A percentile compares a stretch with the other conserved stretches of the same genome.
These are phyloP conservation scores for Antheraea pernyi DNA, from an alignment of 1,140 invertebrate genomes.

Conservation along the genomic window DNA sequence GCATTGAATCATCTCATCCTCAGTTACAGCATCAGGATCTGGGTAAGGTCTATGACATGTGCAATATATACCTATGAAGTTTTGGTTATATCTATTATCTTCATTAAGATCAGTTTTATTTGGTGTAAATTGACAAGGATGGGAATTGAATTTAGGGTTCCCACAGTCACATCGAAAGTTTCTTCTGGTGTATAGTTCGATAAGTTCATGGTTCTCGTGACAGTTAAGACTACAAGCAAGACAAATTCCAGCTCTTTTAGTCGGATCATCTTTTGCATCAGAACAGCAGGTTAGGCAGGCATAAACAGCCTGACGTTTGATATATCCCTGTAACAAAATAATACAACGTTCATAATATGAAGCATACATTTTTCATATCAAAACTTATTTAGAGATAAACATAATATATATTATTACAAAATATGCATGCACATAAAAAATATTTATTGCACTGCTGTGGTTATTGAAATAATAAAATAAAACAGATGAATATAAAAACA, in stretches of 20 bases:
- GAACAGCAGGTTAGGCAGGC: conserved; percentile 94
- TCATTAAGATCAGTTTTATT: conserved; percentile 86
- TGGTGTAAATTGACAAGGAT: conserved; percentile 86
- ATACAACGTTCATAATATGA: not conserved
- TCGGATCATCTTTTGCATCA: conserved; percentile 78
- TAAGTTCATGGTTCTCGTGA: conserved; percentile 96
- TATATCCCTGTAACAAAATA: conserved; percentile 89
- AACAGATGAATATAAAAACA: too few species aligned
- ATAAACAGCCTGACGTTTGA: conserved; percentile 96
- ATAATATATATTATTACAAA: too few species aligned
- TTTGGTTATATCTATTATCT: conserved; percentile 95
- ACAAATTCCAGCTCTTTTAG: conserved; percentile 91
- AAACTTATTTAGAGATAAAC: too few species aligned
- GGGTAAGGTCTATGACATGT: conserved; percentile 96
- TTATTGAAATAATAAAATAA: too few species aligned
- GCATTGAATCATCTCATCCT: conserved; percentile 98
- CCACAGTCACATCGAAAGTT: conserved; percentile 99
- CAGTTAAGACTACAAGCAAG: conserved; percentile 96
- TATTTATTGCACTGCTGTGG: too few species aligned
- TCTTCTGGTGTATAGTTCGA: conserved; percentile 98
- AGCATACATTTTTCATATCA: too few species aligned
- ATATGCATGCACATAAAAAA: too few species aligned
- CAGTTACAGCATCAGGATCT: conserved; percentile 88
- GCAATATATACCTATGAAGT: conserved; percentile 96
- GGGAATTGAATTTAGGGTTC: conserved; percentile 88